Percentiles rank a stretch among this genome's conserved stretches.
Conservation (phyloP, 1,140 invertebrate species). For the Vanessa atalanta region DNA sequence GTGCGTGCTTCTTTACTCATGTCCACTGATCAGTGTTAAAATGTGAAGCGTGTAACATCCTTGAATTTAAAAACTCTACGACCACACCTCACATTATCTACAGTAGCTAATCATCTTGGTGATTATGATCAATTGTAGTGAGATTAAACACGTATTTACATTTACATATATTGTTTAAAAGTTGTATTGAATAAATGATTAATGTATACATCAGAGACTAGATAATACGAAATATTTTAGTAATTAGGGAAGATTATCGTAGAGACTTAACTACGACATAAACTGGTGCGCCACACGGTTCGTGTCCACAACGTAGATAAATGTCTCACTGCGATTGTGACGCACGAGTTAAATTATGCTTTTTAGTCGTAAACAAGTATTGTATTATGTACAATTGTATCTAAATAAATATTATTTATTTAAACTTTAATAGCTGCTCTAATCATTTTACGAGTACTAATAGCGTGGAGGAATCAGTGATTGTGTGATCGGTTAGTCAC, state of each 20-base stretch:
- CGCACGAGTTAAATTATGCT: slow-evolving; percentile 27
- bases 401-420: background rate
- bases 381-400: slow-evolving; percentile 16
- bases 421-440: slow-evolving; percentile 3
- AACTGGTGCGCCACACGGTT: background rate
- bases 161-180: background rate
- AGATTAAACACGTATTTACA: background rate
- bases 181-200: background rate
- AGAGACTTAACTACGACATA: background rate
- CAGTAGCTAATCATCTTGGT: background rate
- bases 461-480: background rate
- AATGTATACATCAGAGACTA: background rate
- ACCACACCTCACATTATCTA: background rate
- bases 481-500: slow-evolving; percentile 18
- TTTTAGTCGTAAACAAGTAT: slow-evolving; percentile 31
- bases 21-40: slow-evolving; percentile 33
- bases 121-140: background rate
- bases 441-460: background rate
- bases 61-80: background rate
- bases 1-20: slow-evolving; percentile 32
- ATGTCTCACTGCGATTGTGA: slow-evolving; percentile 25
- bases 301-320: slow-evolving; percentile 18
- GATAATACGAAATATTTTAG: background rate
- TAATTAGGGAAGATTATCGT: background rate
- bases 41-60: slow-evolving; percentile 29